A percentile compares a stretch with the other conserved stretches of the same genome.
Conservation (phyloP, 2,888 invertebrate genomes). For the Xylota sylvarum region DNA sequence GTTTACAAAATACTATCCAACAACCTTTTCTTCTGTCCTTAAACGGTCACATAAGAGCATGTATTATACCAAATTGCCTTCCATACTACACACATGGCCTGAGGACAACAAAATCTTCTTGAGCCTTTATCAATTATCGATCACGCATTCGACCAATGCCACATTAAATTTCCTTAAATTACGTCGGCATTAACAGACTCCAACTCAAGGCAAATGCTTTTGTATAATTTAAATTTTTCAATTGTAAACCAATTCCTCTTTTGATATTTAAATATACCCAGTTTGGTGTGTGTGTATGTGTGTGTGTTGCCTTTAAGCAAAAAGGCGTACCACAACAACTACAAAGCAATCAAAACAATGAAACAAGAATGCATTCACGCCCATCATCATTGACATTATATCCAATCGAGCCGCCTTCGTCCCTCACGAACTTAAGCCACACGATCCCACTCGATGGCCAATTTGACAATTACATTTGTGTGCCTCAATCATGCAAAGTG, state of each 20-base stretch:
- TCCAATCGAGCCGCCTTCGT: constrained; percentile 1
- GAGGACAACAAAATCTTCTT: background rate
- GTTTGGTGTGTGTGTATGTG: too few relatives aligned
- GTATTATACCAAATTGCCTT: background rate
- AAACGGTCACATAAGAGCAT: too few relatives aligned
- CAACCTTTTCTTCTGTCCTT: too few relatives aligned
- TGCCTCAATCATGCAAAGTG: constrained; percentile 61
- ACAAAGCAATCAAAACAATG: constrained; percentile 25
- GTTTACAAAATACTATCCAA: too few relatives aligned
- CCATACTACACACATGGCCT: background rate
- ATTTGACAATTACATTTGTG: constrained; percentile 68
- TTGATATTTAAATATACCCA: constrained; percentile 51
- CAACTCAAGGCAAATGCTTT: constrained; percentile 4
- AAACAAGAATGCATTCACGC: constrained; percentile 41
- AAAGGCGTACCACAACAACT: background rate
- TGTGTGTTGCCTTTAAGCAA: background rate
- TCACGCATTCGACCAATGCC: constrained; percentile 20
- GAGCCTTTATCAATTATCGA: background rate
- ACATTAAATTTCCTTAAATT: background rate
- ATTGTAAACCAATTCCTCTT: constrained; percentile 29
- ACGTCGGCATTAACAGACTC: background rate
- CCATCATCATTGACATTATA: constrained; percentile 40
- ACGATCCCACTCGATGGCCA: constrained; percentile 43
- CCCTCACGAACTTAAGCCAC: background rate
- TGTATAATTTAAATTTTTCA: constrained; percentile 41